phyloP scores from a whole-genome alignment of 2,797 vertebrate genomes.

The Crocodylus rhombifer region DNA sequence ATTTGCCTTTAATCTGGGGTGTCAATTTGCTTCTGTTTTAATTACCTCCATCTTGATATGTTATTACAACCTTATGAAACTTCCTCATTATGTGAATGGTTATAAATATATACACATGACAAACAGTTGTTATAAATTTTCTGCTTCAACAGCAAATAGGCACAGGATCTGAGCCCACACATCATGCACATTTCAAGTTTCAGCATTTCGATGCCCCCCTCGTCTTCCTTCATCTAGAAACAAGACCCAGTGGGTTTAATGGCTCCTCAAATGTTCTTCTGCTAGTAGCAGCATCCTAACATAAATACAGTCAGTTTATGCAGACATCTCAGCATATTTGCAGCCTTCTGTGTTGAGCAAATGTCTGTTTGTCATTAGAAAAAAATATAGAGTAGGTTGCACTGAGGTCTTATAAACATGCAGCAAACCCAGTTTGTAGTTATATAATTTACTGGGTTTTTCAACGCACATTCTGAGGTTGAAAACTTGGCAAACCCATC shows the following conservation, averaged over 20 bases:
- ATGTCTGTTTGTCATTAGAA: slow-evolving; percentile 68
- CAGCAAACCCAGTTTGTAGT: slow-evolving; percentile 66
- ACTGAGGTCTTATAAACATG: slow-evolving; percentile 72
- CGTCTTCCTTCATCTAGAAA: slow-evolving; percentile 38
- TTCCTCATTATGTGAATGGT: slow-evolving; percentile 81
- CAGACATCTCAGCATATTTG: slow-evolving; percentile 12
- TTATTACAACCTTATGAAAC: slow-evolving; percentile 82
- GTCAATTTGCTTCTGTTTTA: slow-evolving; percentile 85
- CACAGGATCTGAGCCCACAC: slow-evolving; percentile 70
- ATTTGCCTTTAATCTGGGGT: slow-evolving; percentile 82
- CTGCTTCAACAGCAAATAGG: slow-evolving; percentile 74
- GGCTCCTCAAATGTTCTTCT: slow-evolving; percentile 20
- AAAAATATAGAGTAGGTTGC: slow-evolving; percentile 60
- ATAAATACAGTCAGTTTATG: not conserved
- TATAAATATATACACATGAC: slow-evolving; percentile 79
- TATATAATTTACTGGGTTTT: slow-evolving; percentile 73
- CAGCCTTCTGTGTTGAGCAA: slow-evolving; percentile 34
- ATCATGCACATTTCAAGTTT: slow-evolving; percentile 50
- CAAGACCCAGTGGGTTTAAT: slow-evolving; percentile 27
- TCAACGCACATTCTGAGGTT: slow-evolving; percentile 72
- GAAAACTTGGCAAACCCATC: slow-evolving; percentile 71
- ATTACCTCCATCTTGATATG: slow-evolving; percentile 83
- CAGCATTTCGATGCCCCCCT: not conserved
- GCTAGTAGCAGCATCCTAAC: slow-evolving; percentile 30
- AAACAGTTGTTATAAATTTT: slow-evolving; percentile 82